Base-by-base conservation (phyloP, 2,888 invertebrate species). In the Metacarcinus magister region DNA sequence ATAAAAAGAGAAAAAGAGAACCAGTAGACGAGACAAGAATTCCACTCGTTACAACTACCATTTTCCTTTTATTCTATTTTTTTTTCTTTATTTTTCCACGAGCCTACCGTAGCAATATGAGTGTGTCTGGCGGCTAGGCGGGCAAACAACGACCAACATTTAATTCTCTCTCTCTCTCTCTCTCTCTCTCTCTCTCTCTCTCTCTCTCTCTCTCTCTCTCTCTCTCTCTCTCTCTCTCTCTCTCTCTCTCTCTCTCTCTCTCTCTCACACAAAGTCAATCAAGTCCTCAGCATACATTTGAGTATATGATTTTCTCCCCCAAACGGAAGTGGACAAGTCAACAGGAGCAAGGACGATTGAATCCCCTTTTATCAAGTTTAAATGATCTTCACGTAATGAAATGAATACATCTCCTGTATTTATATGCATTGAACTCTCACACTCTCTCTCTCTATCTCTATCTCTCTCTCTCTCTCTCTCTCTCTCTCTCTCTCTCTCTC, bases 111-210 rank as follows among this genome's bases (percentile, higher is more conserved):
- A 54, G 54, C 54, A 54, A 54, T 54, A 54, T 54, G 54, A 54
- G 54, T 54, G 39, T 87, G 28, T 87, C 28, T 87, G 28, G 28
- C 28, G 28, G 28, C 39, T 28, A 10, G 28, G 28, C n/a, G 28
- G 10, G 28, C 39, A 87, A 32, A 87, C 39, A 54, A 54, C 54
- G 54, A 54, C 13, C 54, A 54, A 54, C 54, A 54, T 54, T 54
- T 54, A 54, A 54, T 16, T 54, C 54, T 54, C 54, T 54, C 54
- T 54, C 54, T 54, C 54, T 54, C 54, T 54, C 54, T 54, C 87
- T 87, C 87, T 87, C 87, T 87, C 87, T 87, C 87, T 87, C 87
- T 87, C 87, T 87, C 87, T 87, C 87, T 87, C 87, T 87, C 87
- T 87, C 87, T 87, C 87, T 87, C 87, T 87, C 87, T 87, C 87